Conservation (phyloP, 2,888 invertebrate species). For the Xestia c-nigrum region DNA sequence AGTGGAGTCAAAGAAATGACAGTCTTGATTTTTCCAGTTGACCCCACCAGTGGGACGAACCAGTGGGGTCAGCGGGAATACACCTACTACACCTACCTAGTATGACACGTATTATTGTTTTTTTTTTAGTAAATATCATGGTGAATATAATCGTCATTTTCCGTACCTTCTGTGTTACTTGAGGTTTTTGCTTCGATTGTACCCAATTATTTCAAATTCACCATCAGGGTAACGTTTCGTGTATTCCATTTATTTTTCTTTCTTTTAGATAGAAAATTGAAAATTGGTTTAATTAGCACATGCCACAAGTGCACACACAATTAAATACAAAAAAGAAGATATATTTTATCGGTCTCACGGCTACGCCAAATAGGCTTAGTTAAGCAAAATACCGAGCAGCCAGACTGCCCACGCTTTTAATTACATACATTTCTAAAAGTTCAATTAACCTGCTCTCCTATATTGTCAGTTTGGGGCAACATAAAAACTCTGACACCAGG, state of each 20-base stretch:
- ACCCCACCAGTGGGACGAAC: too few relatives aligned
- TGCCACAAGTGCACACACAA: neutral
- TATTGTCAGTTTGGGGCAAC: neutral
- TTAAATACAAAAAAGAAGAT: neutral
- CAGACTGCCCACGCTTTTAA: fast-evolving
- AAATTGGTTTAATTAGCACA: neutral
- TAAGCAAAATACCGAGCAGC: neutral
- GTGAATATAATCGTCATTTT: neutral
- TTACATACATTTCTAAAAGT: neutral
- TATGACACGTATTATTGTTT: neutral
- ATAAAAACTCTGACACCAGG: too few relatives aligned
- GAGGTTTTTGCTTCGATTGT: neutral
- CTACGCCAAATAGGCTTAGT: neutral
- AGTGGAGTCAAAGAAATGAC: too few relatives aligned
- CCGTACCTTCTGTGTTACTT: neutral
- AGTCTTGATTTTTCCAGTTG: too few relatives aligned
- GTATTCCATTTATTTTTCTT: neutral
- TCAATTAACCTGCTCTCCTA: neutral
- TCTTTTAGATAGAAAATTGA: neutral
- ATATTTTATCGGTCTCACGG: neutral
- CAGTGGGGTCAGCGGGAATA: too few relatives aligned
- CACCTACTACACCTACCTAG: too few relatives aligned
- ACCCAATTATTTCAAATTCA: neutral
- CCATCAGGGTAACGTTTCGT: neutral
- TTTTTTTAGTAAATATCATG: neutral